Conservation (phyloP, 2,797 vertebrate genomes). For the Cryptoblepharus egeriae region DNA sequence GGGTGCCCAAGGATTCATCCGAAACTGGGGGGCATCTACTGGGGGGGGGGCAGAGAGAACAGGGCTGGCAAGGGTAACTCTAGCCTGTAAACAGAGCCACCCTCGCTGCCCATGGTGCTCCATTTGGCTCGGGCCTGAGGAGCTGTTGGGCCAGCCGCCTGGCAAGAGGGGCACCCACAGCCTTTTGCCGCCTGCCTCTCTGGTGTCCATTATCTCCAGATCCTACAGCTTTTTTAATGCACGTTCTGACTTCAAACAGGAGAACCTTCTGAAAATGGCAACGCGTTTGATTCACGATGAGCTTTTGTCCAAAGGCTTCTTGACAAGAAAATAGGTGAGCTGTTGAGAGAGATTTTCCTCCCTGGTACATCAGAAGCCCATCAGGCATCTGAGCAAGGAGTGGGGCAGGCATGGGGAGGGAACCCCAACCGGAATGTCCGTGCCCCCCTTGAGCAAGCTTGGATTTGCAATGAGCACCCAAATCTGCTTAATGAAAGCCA, state of each 20-base stretch:
- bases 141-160: background rate
- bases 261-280: conserved; percentile 74
- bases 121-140: background rate
- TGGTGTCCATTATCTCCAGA: conserved; percentile 61
- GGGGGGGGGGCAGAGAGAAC: background rate
- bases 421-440: conserved; percentile 48
- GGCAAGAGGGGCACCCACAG: background rate
- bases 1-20: background rate
- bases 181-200: background rate
- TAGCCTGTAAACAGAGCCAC: background rate
- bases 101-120: too few species aligned
- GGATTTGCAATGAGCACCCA: conserved; percentile 66
- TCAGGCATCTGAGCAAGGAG: conserved; percentile 64
- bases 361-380: conserved; percentile 78
- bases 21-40: too few species aligned
- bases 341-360: conserved; percentile 71
- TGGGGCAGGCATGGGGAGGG: background rate
- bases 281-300: conserved; percentile 77
- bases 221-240: conserved; percentile 5
- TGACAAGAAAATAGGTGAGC: conserved; percentile 83
- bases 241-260: conserved; percentile 70
- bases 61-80: background rate
- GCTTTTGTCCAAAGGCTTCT: conserved; percentile 77
- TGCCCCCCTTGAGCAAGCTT: conserved; percentile 69
- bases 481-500: conserved; percentile 71